Percentiles rank a stretch among this genome's conserved stretches.
Evolutionary conservation across 1,140 invertebrate genomes (phyloP).

Genomic region (Diabrotica virgifera): DNA sequence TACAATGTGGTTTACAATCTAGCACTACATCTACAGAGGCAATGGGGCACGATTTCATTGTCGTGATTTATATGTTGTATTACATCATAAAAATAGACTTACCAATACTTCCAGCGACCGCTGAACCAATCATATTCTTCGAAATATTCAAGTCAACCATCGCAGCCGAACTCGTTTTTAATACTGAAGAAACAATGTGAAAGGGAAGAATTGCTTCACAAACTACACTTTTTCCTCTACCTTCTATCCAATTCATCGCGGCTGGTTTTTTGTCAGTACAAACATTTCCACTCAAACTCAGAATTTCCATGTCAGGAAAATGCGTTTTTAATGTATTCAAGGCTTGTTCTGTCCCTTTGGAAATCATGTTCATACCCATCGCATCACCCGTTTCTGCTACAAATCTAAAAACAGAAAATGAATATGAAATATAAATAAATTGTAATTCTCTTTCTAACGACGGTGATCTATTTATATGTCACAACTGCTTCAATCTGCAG

Average conservation of each 20-base stretch:
- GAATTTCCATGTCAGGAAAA: constrained; percentile 87
- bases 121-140: constrained; percentile 93
- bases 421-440: no score
- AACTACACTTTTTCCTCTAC: constrained; percentile 93
- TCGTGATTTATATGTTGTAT: no score
- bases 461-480: no score
- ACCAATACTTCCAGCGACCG: constrained; percentile 87
- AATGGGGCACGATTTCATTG: no score
- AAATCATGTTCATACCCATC: constrained; percentile 99
- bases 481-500: no score
- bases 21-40: no score
- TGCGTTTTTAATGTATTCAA: constrained; percentile 65
- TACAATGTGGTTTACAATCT: no score
- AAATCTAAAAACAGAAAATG: constrained; percentile 59
- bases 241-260: constrained; percentile 97
- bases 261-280: constrained; percentile 97
- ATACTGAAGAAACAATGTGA: constrained; percentile 65
- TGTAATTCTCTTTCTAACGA: no score
- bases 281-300: constrained; percentile 93
- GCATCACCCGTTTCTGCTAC: constrained; percentile 94
- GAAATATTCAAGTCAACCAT: constrained; percentile 86
- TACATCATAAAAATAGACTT: constrained; percentile 19
- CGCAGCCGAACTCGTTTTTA: constrained; percentile 84
- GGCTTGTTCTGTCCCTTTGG: constrained; percentile 85
- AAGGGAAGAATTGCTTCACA: constrained; percentile 84